Evolutionary conservation across 2,113 vertebrate species (phyloP), one percentile per base, ranked within the genome.

Genomic region (Canis aureus): DNA sequence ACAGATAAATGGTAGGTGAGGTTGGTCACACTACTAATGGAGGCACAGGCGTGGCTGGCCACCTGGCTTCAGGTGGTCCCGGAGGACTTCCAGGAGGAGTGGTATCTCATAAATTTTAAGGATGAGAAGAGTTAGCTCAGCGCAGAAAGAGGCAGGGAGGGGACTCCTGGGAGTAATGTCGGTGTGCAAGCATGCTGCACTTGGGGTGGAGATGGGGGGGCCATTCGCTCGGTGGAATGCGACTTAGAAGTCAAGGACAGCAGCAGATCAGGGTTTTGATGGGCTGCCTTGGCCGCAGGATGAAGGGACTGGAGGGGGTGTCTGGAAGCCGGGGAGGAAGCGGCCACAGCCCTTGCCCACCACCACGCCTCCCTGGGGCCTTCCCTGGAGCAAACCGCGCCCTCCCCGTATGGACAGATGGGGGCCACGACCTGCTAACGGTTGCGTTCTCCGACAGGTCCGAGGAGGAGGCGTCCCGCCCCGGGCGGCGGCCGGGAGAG

Each of bases 401-500:
- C 11, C 35, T 69, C 10, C 29, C 53, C 25, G 11, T 25, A 5
- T 1, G 22, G 29, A 11, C 38, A 1, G 69, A 9, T 0, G 12
- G 43, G 32, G 49, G 32, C 38, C 38, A 43, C 35, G 23, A n/a
- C 22, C 35, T 78, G 27, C 60, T 38, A 64, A 89, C 8, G 29
- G 22, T 49, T 82, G 76, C 53, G 62, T 74, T 89, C 76, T 94
- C 81, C 53, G 22, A 13, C 91, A 97, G 96, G 76, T 93, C 38
- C 13, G 0, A 69, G 38, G 38, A 92, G 38, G 53, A 93, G 53
- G 35, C 27, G 3, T 8, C 11, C 53, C 53, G 67, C 20, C 29
- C 20, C 29, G 76, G 5, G 43, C 5, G 0, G 64, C 35, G 22
- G 49, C 90, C 88, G 0, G 60, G 78, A 66, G 32, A 83, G 83